phyloP scores from a whole-genome alignment of 1,140 invertebrate species.

The Meloidogyne exigua region DNA sequence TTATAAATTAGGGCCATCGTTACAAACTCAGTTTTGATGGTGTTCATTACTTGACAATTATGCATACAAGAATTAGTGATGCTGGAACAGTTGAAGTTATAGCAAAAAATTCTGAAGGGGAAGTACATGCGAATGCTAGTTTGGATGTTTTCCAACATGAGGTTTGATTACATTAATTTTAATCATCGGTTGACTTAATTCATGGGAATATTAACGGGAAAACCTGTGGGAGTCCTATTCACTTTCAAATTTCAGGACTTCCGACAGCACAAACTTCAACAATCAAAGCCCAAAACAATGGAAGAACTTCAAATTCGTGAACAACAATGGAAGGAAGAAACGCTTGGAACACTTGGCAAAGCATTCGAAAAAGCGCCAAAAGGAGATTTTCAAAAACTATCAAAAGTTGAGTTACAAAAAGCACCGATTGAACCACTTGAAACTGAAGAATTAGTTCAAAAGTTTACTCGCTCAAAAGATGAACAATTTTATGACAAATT shows the following conservation, averaged over 20 bases:
- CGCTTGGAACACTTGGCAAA: constrained; percentile 46
- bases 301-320: constrained; percentile 53
- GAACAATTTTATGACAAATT: constrained; percentile 62
- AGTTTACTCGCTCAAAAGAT: constrained; percentile 56
- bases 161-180: neutral
- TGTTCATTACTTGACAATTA: constrained; percentile 59
- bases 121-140: constrained; percentile 51
- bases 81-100: constrained; percentile 60
- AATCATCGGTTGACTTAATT: too few species aligned
- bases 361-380: constrained; percentile 61
- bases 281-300: constrained; percentile 51
- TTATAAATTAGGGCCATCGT: constrained; percentile 47
- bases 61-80: constrained; percentile 54
- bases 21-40: constrained; percentile 60
- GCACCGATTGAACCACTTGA: constrained; percentile 59
- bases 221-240: too few species aligned
- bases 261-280: constrained; percentile 55
- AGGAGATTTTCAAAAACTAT: constrained; percentile 53
- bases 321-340: constrained; percentile 53
- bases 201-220: too few species aligned
- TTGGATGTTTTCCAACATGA: constrained; percentile 58
- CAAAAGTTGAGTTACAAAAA: constrained; percentile 53
- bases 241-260: constrained; percentile 58
- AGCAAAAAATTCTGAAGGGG: constrained; percentile 58
- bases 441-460: constrained; percentile 59